Evolutionary conservation across 92 coral and sea anemone species (phyloP).

Genomic region (Phymanthus crucifer): DNA sequence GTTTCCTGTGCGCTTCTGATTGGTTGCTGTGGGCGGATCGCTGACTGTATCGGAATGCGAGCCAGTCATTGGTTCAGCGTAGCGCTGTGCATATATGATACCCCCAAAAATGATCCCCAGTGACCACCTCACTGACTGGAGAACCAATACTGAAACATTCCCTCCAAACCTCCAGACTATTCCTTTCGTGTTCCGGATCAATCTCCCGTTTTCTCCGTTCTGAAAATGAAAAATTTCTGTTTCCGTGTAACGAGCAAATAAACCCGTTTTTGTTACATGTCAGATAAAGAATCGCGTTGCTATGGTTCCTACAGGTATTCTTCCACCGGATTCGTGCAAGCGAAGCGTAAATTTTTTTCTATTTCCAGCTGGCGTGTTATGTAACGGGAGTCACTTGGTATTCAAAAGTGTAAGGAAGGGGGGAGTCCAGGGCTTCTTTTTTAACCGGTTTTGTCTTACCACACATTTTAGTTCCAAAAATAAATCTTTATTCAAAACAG

Average conservation of each 20-base stretch:
- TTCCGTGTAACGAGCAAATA: constrained; percentile 5
- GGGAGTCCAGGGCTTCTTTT: too few relatives aligned
- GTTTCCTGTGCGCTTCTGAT: constrained; percentile 81
- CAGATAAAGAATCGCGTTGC: constrained; percentile 8
- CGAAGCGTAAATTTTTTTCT: constrained; percentile 28
- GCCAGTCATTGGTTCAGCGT: constrained; percentile 57
- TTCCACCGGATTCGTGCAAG: constrained; percentile 5
- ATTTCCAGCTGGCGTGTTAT: constrained; percentile 35
- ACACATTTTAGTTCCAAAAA: too few relatives aligned
- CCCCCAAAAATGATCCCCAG: neutral
- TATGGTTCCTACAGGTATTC: constrained; percentile 20
- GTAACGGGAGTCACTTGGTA: neutral
- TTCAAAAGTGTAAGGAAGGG: neutral
- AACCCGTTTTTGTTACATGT: neutral
- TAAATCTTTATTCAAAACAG: too few relatives aligned
- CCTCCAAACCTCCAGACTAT: neutral
- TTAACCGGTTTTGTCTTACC: neutral
- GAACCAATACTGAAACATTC: constrained; percentile 12
- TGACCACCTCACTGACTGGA: neutral
- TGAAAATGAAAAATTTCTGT: constrained; percentile 32
- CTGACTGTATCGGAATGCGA: constrained; percentile 78
- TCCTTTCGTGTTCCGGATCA: constrained; percentile 26
- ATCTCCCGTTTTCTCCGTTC: neutral
- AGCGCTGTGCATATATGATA: constrained; percentile 9
- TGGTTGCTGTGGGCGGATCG: constrained; percentile 84